phyloP scores from a whole-genome alignment of 2,888 invertebrate species.

The Tetheella fluctuosa region DNA sequence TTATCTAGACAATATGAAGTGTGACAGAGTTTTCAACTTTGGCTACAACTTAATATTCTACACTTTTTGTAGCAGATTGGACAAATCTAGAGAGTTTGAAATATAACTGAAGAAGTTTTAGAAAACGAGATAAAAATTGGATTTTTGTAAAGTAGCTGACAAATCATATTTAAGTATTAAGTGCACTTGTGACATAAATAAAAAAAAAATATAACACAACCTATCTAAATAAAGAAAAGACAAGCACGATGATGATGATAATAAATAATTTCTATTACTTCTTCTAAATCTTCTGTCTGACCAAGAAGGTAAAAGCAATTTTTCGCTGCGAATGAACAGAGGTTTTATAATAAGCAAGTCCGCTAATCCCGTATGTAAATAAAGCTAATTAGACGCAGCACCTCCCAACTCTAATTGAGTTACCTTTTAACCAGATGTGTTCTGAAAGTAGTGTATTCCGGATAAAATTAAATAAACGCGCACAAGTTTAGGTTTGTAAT shows the following conservation, averaged over 20 bases:
- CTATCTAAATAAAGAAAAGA: no score
- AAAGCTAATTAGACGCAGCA: slow-evolving; percentile 4
- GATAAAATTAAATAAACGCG: slow-evolving; percentile 71
- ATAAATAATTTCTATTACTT: no score
- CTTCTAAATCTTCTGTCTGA: no score
- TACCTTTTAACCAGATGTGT: slow-evolving; percentile 9
- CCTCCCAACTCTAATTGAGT: slow-evolving; percentile 1
- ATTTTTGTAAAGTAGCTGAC: neutral
- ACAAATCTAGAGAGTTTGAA: slow-evolving; percentile 43
- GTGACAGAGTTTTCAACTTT: neutral
- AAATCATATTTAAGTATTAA: neutral
- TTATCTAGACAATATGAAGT: neutral
- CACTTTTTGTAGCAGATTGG: slow-evolving; percentile 42
- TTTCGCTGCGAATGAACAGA: neutral
- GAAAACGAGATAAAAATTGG: neutral
- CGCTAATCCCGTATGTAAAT: slow-evolving; percentile 4
- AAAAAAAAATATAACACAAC: no score
- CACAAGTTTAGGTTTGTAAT: slow-evolving; percentile 70
- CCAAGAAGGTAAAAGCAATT: neutral
- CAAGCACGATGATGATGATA: no score
- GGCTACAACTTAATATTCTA: slow-evolving; percentile 13
- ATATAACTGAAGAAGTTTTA: slow-evolving; percentile 28
- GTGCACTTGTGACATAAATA: no score
- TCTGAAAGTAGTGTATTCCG: slow-evolving; percentile 45
- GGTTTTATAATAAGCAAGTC: neutral